Evolutionary conservation across 1,140 invertebrate genomes (phyloP), one percentile per base, ranked within the genome.

Genomic region (Plodia interpunctella): DNA sequence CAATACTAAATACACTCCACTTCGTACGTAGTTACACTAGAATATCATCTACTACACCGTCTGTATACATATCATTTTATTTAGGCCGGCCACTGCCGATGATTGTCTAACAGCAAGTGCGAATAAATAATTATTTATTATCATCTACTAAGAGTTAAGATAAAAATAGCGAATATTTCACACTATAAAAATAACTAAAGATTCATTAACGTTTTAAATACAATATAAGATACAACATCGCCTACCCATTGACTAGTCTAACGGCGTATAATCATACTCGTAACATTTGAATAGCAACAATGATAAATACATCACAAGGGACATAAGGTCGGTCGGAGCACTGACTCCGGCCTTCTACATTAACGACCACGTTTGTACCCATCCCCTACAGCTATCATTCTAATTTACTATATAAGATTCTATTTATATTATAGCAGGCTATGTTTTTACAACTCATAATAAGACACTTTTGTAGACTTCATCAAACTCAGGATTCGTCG

Each of bases 191-290:
- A 83, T 69, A 87, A 85, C 85, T 86, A 87, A 87, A 86, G 80
- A 86, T 86, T 75, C 78, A 80, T 84, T 80, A 80, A 80, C 73
- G 78, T 77, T 85, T 76, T 72, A 77, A 82, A 80, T 80, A 87
- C 72, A 80, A 78, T 85, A 83, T 67, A 78, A 80, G 77, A 78
- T 84, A 87, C 76, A 85, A 85, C 79, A 84, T 84, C 74, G 75
- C 72, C 86, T 87, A 86, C 77, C 76, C 80, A 81, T 73, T 89
- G 87, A 89, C 87, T 89, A 89, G 83, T 89, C 83, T 89, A 85
- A 79, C 76, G 78, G 82, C 83, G 76, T 81, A 78, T 74, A 75
- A 76, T 71, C 67, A 75, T 76, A 76, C 76, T 72, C 68, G 66
- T 74, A 80, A 80, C 72, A 76, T 74, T 65, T 72, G 72, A 86